Evolutionary conservation across 1,140 invertebrate species (phyloP), one percentile per base, ranked within the genome.

Genomic region (Drosophila nigrodunni): DNA sequence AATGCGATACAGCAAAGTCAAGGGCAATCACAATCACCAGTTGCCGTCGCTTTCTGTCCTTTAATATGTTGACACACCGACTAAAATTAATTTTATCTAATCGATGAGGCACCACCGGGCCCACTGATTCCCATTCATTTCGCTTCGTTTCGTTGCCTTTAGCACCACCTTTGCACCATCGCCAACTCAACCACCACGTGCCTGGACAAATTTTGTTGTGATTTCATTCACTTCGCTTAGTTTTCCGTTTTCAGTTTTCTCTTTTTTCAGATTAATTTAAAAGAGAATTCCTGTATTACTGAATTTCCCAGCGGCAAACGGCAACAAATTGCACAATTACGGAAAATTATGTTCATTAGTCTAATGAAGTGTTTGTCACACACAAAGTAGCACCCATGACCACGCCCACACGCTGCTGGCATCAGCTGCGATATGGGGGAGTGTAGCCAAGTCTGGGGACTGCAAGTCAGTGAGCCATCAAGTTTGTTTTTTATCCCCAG

Each of bases 11-110:
- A 62, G 62, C 83, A 88, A 87, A 87, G 83, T 83, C 83, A 82
- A 87, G 83, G 80, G 15, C 77, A 79, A 7, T 39, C 62, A 44
- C 77, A 79, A 7, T 39, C 62, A 44, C 21, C 18, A 50, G 37
- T 54, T 35, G 47, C 37, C 54, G 46, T 41, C 21, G 18, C 25
- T 39, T 61, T 52, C 30, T 9, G n/a, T 47, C 2, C 25, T 65
- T 44, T 55, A 65, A 65, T 65, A 65, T 79, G 60, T 83, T 70
- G 58, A 74, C 58, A 71, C 47, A 65, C 46, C 47, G 83, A 83
- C 85, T 88, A 88, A 89, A 88, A 89, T 88, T 89, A 89, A 85
- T 79, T 81, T 89, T 89, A 89, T 89, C 85, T 89, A 89, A 89
- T 89, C 85, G 85, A 89, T 89, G 78, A 71, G 58, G 25, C 52